phyloP scores from a whole-genome alignment of 2,113 vertebrate species.

The Psilopsiagon aurifrons region DNA sequence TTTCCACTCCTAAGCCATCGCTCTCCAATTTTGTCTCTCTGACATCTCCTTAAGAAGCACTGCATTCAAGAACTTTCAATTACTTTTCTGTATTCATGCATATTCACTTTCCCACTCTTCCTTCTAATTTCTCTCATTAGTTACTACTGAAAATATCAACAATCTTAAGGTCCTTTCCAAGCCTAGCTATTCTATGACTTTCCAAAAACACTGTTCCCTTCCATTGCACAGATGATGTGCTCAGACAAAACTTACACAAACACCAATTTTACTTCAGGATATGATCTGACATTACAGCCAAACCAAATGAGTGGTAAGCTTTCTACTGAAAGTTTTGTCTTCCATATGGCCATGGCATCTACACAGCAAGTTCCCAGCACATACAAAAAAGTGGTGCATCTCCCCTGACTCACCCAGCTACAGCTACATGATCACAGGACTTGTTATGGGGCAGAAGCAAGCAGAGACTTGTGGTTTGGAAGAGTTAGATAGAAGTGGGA shows the following conservation, averaged over 20 bases:
- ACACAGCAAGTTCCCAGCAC: neutral
- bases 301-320: neutral
- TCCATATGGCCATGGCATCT: fast-evolving
- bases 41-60: neutral
- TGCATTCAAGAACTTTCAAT: neutral
- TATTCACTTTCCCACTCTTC: neutral
- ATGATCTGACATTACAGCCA: neutral
- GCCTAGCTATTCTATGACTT: neutral
- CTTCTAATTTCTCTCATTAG: neutral
- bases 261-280: neutral
- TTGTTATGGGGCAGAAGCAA: neutral
- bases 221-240: neutral
- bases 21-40: neutral
- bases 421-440: neutral
- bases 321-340: neutral
- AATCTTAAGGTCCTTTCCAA: neutral
- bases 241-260: neutral
- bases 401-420: neutral
- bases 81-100: neutral
- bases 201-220: neutral
- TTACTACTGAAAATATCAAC: neutral
- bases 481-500: neutral
- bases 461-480: neutral
- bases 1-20: neutral
- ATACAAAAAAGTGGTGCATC: neutral